Evolutionary conservation across 2,797 vertebrate species (phyloP).

Genomic region (Pangasius sanitwongsei): DNA sequence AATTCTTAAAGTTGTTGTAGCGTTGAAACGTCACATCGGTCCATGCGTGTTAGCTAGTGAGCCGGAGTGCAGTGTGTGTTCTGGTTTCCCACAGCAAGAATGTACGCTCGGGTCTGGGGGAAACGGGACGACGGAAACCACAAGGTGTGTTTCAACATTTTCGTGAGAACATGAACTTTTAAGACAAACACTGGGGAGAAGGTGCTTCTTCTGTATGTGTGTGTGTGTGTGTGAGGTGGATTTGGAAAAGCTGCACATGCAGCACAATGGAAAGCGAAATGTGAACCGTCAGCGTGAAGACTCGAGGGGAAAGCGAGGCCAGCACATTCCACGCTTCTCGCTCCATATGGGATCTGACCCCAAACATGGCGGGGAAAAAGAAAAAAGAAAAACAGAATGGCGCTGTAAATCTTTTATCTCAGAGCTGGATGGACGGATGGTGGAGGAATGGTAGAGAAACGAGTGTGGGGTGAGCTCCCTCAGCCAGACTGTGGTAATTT

Average conservation of each 20-base stretch:
- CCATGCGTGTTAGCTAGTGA: constrained; percentile 56
- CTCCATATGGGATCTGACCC: constrained; percentile 72
- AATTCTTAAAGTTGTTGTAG: neutral
- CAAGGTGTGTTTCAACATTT: constrained; percentile 52
- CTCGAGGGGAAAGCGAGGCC: constrained; percentile 62
- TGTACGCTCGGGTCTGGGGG: constrained; percentile 20
- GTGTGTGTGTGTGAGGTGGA: constrained; percentile 36
- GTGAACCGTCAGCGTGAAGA: constrained; percentile 76
- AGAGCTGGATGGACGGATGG: constrained; percentile 59
- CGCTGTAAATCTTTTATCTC: constrained; percentile 70
- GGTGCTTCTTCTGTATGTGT: constrained; percentile 39
- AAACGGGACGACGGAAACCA: constrained; percentile 27
- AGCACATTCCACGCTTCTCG: constrained; percentile 74
- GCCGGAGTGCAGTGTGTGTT: neutral
- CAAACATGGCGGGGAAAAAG: constrained; percentile 59
- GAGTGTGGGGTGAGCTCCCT: constrained; percentile 43
- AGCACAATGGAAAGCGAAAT: constrained; percentile 73
- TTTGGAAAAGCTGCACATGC: constrained; percentile 67
- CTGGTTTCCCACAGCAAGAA: constrained; percentile 32
- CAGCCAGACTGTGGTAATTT: constrained; percentile 64
- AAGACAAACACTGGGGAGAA: constrained; percentile 57
- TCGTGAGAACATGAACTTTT: constrained; percentile 56
- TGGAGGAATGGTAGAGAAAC: constrained; percentile 62
- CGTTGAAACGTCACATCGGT: neutral
- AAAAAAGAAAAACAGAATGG: constrained; percentile 60